phyloP scores from a whole-genome alignment of 2,888 invertebrate genomes.

The Exocentrus adspersus region DNA sequence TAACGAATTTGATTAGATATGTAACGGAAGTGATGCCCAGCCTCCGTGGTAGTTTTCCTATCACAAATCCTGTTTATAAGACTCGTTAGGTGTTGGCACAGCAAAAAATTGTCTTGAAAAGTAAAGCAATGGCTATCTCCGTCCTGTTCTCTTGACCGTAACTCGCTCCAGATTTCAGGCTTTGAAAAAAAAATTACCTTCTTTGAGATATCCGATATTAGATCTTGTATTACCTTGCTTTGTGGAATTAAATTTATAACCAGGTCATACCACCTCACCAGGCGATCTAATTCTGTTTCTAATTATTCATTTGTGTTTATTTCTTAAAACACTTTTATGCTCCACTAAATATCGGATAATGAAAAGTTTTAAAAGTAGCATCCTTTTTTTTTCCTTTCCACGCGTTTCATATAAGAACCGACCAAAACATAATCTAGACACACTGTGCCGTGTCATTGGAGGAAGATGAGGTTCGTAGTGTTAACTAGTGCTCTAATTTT shows the following conservation, averaged over 20 bases:
- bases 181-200: constrained; percentile 34
- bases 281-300: constrained; percentile 45
- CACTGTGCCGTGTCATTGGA: constrained; percentile 45
- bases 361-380: constrained; percentile 47
- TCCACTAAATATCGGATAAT: constrained; percentile 61
- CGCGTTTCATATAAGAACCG: constrained; percentile 46
- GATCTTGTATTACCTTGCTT: constrained; percentile 20
- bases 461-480: constrained; percentile 57
- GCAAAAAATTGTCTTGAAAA: constrained; percentile 29
- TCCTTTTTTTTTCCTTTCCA: constrained; percentile 44
- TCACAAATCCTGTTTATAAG: constrained; percentile 29
- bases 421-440: constrained; percentile 37
- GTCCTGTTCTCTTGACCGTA: constrained; percentile 59
- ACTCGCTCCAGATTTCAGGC: constrained; percentile 56
- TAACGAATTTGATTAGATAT: neutral
- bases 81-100: constrained; percentile 13
- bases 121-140: constrained; percentile 34
- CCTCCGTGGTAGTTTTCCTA: constrained; percentile 12
- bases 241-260: constrained; percentile 44
- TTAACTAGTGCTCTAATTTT: constrained; percentile 46
- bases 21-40: constrained; percentile 2
- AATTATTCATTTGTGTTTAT: constrained; percentile 54
- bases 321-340: constrained; percentile 58
- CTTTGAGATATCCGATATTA: constrained; percentile 30
- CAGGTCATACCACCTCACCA: constrained; percentile 51